Base-by-base conservation (phyloP, 2,888 invertebrate genomes). In the Cerastis rubricosa region DNA sequence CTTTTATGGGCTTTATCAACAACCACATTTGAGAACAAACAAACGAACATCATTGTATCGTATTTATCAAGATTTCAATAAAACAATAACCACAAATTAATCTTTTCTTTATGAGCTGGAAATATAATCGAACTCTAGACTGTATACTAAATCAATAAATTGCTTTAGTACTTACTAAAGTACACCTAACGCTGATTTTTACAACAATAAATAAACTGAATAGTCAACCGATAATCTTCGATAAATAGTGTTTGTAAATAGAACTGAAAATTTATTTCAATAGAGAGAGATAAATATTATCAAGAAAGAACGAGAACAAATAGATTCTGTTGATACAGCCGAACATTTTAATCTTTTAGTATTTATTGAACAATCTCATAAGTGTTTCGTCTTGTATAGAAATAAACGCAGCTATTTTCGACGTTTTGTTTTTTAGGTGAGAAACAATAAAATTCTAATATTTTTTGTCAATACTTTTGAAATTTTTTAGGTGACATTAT, bases 1-100 rank as follows among this genome's bases (percentile, higher is more conserved):
- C 90, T 2, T 92, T 78, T 81, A 65, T 92, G 14, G 79, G 83
- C 77, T 92, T 91, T 75, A 82, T 93, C 51, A 85, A 85, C 29
- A 25, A 17, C 14, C 70, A 80, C 12, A 67, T 71, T 40, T 67
- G n/a, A 76, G 7, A 0, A 25, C 14, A 59, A 43, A 35, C 17
- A 8, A n/a, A 17, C n/a, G 45, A 43, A n/a, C 9, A 19, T 35
- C 8, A 17, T 22, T 54, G 19, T 54, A 51, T 54, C 54, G n/a
- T 81, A 22, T 5, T 1, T 7, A 0, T 57, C 35, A 35, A 35
- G 35, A 3, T 51, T n/a, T 49, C 19, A 80, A 65, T 81, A 65
- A 68, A 80, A n/a, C 14, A 35, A 25, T 69, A 19, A 51, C 6
- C n/a, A 40, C n/a, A 19, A 6, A 35, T 0, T 25, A 40, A 19